phyloP scores from a whole-genome alignment of 2,797 vertebrate species.

The Sebastes minor region DNA sequence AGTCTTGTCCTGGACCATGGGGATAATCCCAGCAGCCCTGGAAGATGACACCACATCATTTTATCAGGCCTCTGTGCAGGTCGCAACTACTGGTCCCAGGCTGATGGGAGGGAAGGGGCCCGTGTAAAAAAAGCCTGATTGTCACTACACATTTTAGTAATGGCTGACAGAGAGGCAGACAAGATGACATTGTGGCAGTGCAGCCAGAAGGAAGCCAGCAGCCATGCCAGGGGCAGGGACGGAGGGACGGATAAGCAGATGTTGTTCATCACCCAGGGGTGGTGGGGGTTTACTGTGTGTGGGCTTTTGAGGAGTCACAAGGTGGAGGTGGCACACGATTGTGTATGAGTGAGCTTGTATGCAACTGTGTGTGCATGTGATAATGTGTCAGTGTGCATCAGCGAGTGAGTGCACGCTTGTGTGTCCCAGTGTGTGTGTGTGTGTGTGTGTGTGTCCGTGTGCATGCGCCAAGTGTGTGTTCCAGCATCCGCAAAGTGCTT shows the following conservation, averaged over 20 bases:
- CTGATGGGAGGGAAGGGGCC: constrained; percentile 45
- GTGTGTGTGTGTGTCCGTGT: constrained; percentile 6
- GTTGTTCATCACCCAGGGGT: constrained; percentile 83
- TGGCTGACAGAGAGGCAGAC: constrained; percentile 82
- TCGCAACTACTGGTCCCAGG: constrained; percentile 56
- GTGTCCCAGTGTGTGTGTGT: constrained; percentile 1
- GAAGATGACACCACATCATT: constrained; percentile 62
- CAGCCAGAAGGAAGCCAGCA: constrained; percentile 83
- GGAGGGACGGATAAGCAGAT: constrained; percentile 84
- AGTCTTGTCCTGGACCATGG: constrained; percentile 27
- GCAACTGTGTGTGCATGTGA: constrained; percentile 17
- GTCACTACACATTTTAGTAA: constrained; percentile 86
- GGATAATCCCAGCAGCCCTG: constrained; percentile 29
- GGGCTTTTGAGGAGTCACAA: constrained; percentile 53
- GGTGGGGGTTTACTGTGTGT: constrained; percentile 71
- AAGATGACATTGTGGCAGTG: constrained; percentile 84
- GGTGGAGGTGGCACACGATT: constrained; percentile 38
- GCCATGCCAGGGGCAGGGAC: constrained; percentile 82
- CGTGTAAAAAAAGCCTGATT: constrained; percentile 72
- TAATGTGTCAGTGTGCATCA: constrained; percentile 36
- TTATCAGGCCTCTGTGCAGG: constrained; percentile 51
- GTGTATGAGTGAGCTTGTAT: constrained; percentile 41
- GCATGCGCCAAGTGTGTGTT: constrained; percentile 26
- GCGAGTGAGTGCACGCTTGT: not conserved
- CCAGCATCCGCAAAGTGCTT: constrained; percentile 58